These are phyloP conservation scores for Apantesis nais DNA, from an alignment of 2,888 invertebrate species.

Conservation along the genomic window DNA sequence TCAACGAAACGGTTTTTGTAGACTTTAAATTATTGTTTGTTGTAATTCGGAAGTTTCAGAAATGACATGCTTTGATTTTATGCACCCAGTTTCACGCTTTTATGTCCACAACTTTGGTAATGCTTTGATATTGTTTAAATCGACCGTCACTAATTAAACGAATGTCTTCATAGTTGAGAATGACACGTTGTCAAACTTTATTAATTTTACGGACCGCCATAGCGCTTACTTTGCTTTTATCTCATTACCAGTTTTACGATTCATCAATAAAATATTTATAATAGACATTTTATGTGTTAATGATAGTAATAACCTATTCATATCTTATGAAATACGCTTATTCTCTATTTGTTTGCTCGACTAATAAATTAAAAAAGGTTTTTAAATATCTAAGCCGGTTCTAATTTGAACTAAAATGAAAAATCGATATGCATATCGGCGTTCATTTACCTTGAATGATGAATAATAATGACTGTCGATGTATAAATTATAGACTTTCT, in stretches of 20 bases:
- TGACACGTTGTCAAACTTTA: conserved; percentile 78
- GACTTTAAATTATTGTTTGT: neutral
- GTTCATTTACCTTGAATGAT: conserved; percentile 79
- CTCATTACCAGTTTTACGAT: conserved; percentile 70
- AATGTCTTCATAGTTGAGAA: conserved; percentile 61
- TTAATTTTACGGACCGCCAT: conserved; percentile 61
- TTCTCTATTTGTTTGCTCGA: conserved; percentile 67
- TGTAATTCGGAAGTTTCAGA: conserved; percentile 4
- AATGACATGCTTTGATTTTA: conserved; percentile 17
- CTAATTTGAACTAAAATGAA: conserved; percentile 72
- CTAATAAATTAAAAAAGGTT: conserved; percentile 71
- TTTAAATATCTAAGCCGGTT: conserved; percentile 70
- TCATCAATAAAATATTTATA: conserved; percentile 79
- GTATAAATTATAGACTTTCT: conserved; percentile 75
- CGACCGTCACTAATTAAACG: conserved; percentile 39
- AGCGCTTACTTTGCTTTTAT: conserved; percentile 56
- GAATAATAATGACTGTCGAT: conserved; percentile 74
- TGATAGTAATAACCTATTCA: conserved; percentile 75
- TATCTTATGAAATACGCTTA: conserved; percentile 75
- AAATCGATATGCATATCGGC: conserved; percentile 74
- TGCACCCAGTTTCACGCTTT: conserved; percentile 20
- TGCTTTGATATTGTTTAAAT: conserved; percentile 31
- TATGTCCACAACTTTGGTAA: conserved; percentile 21
- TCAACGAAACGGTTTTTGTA: neutral
- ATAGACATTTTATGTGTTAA: conserved; percentile 74